Percentiles rank a stretch among this genome's conserved stretches.
These are phyloP conservation scores for Ochotona curzoniae DNA, from an alignment of 2,113 vertebrate genomes.

Conservation along the genomic window DNA sequence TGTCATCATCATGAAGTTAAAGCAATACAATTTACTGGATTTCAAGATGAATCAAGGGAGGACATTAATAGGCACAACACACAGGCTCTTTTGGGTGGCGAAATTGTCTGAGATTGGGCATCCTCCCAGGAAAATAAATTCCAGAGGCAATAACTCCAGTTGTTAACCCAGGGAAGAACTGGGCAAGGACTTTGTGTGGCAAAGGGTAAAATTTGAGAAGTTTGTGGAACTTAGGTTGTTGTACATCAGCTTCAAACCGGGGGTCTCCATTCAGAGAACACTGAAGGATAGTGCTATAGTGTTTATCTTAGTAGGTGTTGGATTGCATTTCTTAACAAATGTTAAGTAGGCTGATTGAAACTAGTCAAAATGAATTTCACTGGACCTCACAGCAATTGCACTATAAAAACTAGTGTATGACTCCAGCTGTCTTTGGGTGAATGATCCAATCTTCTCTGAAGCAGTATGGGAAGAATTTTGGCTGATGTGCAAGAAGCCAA, in stretches of 20 bases:
- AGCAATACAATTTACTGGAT: too few species aligned
- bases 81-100: background rate
- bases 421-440: background rate
- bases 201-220: background rate
- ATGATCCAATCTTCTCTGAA: background rate
- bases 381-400: background rate
- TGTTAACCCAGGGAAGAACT: accelerated
- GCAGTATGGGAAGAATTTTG: background rate
- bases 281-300: background rate
- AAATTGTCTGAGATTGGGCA: too few species aligned
- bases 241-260: accelerated
- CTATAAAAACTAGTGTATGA: background rate
- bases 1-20: too few species aligned
- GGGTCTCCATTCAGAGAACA: background rate
- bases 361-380: background rate
- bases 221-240: background rate
- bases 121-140: background rate
- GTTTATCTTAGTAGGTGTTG: background rate
- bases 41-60: background rate
- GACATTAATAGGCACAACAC: background rate
- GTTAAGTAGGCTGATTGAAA: background rate
- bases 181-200: background rate
- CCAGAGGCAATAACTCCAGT: background rate
- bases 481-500: accelerated
- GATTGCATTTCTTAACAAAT: background rate